Percentiles rank a stretch among this genome's conserved stretches.
Conservation (phyloP, 1,140 invertebrate species). For the Orius insidiosus region DNA sequence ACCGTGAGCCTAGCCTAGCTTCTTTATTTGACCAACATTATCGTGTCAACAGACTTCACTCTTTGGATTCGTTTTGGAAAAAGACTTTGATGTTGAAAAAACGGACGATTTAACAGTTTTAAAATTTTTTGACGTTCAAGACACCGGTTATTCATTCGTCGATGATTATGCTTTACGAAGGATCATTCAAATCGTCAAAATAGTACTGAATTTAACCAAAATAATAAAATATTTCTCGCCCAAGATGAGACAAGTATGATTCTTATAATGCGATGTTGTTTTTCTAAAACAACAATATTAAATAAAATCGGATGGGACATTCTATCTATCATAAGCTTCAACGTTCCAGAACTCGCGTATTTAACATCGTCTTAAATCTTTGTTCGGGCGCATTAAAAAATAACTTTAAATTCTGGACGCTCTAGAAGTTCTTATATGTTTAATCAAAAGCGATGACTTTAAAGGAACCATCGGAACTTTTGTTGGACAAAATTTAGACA, state of each 20-base stretch:
- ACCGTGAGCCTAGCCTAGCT: constrained; percentile 55
- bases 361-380: too few relatives aligned
- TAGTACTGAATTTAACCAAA: constrained; percentile 89
- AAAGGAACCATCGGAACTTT: constrained; percentile 65
- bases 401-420: constrained; percentile 44
- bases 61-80: constrained; percentile 60
- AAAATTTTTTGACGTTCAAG: not conserved
- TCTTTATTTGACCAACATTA: constrained; percentile 57
- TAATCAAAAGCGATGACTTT: constrained; percentile 65
- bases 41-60: constrained; percentile 46
- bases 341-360: constrained; percentile 34
- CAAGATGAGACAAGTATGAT: constrained; percentile 66
- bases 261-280: constrained; percentile 71
- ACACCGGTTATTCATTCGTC: constrained; percentile 32
- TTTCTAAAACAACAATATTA: constrained; percentile 58
- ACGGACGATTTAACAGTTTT: not conserved
- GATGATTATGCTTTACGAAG: constrained; percentile 58
- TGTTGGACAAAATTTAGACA: constrained; percentile 57
- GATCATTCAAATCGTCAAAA: constrained; percentile 56
- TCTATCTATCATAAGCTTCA: constrained; percentile 73
- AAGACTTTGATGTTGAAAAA: constrained; percentile 19
- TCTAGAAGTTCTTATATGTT: constrained; percentile 40
- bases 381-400: too few relatives aligned
- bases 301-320: constrained; percentile 76
- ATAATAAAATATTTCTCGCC: constrained; percentile 62